Evolutionary conservation across 92 coral and sea anemone genomes (phyloP), one percentile per base, ranked within the genome.

Genomic region (Phenganax stokvisi): DNA sequence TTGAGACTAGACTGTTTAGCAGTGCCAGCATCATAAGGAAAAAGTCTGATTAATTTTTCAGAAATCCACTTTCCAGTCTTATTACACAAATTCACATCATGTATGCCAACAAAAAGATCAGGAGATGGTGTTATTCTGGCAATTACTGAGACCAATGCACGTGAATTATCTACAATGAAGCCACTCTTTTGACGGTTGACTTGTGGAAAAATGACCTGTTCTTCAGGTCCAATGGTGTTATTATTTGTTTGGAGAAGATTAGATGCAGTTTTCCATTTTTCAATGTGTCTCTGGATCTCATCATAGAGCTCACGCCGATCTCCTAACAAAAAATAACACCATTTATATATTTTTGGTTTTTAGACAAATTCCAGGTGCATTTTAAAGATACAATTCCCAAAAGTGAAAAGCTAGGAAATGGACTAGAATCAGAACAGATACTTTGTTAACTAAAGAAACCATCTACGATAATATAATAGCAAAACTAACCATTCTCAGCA

Each of bases 291-390:
- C 69, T 57, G 54, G 20, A 76, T 57, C 67, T 29, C 70, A 6
- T 8, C 44, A n/a, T 2, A 27, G 56, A 76, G 56, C 28, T 76
- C 59, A 8, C 0, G 12, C 28, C 17, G 12, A 25, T 76, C 9
- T 13, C 81, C 81, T 76, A 76, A 27, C 81, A 57, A 76, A 76
- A 29, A 59, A 76, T 54, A 59, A 59, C 81, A 76, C 53, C 81
- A 57, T 75, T 44, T 10, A 44, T 15, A 0, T 6, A 10, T 10
- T 17, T 0, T 9, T 65, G 71, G 10, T 17, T 10, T 65, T 37
- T 37, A 37, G 47, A 37, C 47, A 12, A 64, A 64, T 11, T 10
- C 12, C 70, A 64, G 65, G 20, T 59, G 65, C 65, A 59, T 59
- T 6, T 59, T 3, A 25, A 59, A 37, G 47, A 37, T 37, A 37